A percentile compares a stretch with the other conserved stretches of the same genome.
Conservation (phyloP, 2,888 invertebrate species). For the Cheilosia pagana region DNA sequence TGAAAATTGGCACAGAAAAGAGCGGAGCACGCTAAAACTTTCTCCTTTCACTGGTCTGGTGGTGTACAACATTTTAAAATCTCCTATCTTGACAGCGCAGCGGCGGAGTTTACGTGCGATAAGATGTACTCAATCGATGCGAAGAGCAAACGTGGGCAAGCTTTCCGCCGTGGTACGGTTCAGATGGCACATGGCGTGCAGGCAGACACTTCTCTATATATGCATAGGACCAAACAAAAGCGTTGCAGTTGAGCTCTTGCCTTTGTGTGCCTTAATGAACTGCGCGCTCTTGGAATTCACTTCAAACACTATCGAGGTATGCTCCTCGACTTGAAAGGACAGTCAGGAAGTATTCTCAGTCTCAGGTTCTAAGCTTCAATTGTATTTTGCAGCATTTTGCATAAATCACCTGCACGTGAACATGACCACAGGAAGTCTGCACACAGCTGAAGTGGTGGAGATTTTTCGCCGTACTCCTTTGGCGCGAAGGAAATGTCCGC, state of each 20-base stretch:
- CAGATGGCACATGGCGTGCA: background rate
- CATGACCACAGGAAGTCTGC: constrained; percentile 4
- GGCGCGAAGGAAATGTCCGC: background rate
- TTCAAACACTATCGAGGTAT: background rate
- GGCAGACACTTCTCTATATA: background rate
- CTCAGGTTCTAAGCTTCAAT: constrained; percentile 11
- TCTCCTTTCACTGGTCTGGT: constrained; percentile 63
- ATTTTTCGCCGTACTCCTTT: background rate
- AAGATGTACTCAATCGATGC: constrained; percentile 55
- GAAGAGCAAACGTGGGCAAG: constrained; percentile 29
- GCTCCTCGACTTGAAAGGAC: background rate
- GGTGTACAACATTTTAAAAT: constrained; percentile 46
- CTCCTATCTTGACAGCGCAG: constrained; percentile 57
- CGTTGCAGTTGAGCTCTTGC: background rate
- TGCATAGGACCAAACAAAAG: background rate
- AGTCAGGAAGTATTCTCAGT: constrained; percentile 15
- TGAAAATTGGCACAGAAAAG: constrained; percentile 56
- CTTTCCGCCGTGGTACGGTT: background rate
- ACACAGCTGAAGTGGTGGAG: background rate
- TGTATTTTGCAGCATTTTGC: constrained; percentile 21
- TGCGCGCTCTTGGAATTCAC: constrained; percentile 5
- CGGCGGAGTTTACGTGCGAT: constrained; percentile 52
- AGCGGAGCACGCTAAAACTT: constrained; percentile 51
- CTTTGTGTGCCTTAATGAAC: constrained; percentile 36
- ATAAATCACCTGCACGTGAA: constrained; percentile 47